These are phyloP conservation scores for Pocillopora grandis DNA, from an alignment of 92 coral and sea anemone species.

Conservation along the genomic window DNA sequence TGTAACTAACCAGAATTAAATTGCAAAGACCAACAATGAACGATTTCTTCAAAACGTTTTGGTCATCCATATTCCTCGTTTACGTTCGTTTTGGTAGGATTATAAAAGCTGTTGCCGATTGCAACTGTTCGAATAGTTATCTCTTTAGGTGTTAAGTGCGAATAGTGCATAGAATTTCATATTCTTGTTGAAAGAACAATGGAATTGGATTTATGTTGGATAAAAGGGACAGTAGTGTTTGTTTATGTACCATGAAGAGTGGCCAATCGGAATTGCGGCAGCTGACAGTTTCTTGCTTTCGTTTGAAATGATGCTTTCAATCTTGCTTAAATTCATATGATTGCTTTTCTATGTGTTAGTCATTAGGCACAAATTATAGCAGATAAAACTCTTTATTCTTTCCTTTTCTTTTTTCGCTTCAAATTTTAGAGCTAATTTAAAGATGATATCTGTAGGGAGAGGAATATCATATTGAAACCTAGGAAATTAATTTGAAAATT, in stretches of 20 bases:
- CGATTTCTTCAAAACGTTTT: neutral
- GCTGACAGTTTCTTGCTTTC: conserved; percentile 3
- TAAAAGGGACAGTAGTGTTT: neutral
- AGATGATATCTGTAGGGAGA: too few relatives aligned
- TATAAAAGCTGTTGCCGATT: neutral
- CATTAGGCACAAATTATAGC: neutral
- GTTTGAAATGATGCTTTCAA: neutral
- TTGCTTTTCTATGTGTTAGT: neutral
- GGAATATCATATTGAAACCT: neutral
- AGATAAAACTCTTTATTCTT: neutral
- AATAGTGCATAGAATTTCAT: neutral
- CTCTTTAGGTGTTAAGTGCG: neutral
- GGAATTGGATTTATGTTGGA: neutral
- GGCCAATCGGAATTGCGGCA: conserved; percentile 1
- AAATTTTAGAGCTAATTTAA: too few relatives aligned
- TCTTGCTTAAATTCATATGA: neutral
- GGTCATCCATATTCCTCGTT: neutral
- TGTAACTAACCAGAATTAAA: conserved; percentile 9
- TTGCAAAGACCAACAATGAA: neutral
- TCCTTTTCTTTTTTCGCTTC: too few relatives aligned
- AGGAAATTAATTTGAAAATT: neutral
- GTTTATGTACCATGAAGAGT: neutral
- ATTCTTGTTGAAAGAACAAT: neutral
- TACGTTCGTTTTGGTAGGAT: neutral
- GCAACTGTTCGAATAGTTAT: conserved; percentile 24